Percentiles rank a stretch among this genome's conserved stretches.
These are phyloP conservation scores for Passer montanus DNA, from an alignment of 2,113 vertebrate species.

Conservation along the genomic window DNA sequence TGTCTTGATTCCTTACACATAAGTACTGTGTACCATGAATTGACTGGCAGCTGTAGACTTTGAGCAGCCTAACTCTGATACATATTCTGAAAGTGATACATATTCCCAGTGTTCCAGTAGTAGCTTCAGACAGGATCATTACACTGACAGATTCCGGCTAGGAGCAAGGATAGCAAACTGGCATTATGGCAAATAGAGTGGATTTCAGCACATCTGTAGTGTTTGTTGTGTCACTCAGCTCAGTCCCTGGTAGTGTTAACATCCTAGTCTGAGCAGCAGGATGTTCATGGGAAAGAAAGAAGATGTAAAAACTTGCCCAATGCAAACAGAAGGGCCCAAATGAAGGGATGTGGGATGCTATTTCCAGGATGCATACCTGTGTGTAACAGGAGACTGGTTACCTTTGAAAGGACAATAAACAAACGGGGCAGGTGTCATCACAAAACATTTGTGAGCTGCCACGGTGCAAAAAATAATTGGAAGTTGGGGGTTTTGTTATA, in stretches of 20 bases:
- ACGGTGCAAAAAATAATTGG: background rate
- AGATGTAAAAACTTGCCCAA: background rate
- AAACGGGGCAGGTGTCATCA: background rate
- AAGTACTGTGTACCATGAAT: background rate
- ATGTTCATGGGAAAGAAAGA: background rate
- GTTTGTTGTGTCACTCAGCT: background rate
- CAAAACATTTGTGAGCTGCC: background rate
- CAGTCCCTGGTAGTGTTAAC: background rate
- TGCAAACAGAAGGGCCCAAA: background rate
- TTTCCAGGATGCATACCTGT: background rate
- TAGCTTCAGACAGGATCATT: background rate
- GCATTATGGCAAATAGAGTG: background rate
- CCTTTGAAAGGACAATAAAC: background rate
- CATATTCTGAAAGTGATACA: background rate
- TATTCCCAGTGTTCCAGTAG: background rate
- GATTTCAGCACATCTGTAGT: background rate
- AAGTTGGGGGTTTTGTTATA: rapidly evolving
- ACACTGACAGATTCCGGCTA: background rate
- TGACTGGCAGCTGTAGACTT: background rate
- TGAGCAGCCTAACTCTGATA: background rate
- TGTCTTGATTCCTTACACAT: background rate
- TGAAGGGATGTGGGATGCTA: background rate
- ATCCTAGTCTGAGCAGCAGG: background rate
- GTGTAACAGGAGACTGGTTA: background rate
- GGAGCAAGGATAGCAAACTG: background rate